phyloP scores from a whole-genome alignment of 2,797 vertebrate genomes.

The Sebastes goodei region DNA sequence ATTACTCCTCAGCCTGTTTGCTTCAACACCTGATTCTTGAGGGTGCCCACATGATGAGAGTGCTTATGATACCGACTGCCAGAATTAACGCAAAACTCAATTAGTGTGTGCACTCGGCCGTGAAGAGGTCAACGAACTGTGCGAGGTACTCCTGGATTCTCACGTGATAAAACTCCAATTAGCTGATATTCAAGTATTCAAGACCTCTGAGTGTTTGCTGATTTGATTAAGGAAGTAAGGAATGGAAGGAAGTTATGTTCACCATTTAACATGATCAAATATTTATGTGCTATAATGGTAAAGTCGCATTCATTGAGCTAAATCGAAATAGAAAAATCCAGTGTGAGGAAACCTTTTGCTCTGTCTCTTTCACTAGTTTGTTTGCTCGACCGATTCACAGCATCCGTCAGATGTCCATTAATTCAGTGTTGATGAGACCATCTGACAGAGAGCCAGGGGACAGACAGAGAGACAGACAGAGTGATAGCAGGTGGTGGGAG shows the following conservation, averaged over 20 bases:
- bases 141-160: not conserved
- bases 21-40: not conserved
- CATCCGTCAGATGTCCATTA: constrained; percentile 1
- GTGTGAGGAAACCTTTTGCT: not conserved
- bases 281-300: not conserved
- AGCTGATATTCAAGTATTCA: not conserved
- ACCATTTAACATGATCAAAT: not conserved
- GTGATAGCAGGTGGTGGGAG: constrained; percentile 12
- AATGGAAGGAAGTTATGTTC: not conserved
- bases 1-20: not conserved
- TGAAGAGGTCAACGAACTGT: not conserved
- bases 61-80: not conserved
- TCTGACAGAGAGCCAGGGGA: constrained; percentile 14
- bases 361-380: not conserved
- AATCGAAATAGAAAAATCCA: not conserved
- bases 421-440: constrained; percentile 18
- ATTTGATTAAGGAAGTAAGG: not conserved
- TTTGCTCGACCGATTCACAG: not conserved
- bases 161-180: not conserved
- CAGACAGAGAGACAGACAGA: not conserved
- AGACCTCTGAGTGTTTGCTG: not conserved
- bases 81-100: not conserved
- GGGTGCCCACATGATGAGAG: not conserved
- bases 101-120: constrained; percentile 3
- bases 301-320: not conserved